Percentiles rank a stretch among this genome's conserved stretches.
Evolutionary conservation across 2,797 vertebrate species (phyloP).

Genomic region (Schizothorax lantsangensis): DNA sequence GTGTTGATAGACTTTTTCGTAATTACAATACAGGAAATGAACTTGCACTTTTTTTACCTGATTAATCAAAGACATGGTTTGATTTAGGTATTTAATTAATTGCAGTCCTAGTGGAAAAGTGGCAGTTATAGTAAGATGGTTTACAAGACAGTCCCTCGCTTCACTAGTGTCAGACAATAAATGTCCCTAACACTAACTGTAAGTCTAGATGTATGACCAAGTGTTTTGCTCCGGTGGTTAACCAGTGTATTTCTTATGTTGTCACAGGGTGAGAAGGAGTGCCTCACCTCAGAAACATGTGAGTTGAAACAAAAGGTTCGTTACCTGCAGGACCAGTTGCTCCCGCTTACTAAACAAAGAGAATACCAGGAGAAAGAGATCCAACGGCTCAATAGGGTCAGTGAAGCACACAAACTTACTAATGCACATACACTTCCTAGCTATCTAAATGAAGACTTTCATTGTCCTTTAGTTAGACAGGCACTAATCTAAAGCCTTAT

Average conservation of each 20-base stretch:
- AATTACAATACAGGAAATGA: neutral
- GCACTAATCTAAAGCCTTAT: neutral
- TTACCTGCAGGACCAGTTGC: conserved; percentile 93
- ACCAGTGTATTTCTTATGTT: conserved; percentile 33
- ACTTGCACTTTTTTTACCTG: neutral
- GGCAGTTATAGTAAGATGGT: neutral
- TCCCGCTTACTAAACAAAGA: conserved; percentile 89
- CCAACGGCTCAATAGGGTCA: conserved; percentile 93
- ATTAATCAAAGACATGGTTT: neutral
- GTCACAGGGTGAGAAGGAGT: conserved; percentile 90
- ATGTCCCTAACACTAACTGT: neutral
- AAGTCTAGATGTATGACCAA: neutral
- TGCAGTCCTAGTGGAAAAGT: neutral
- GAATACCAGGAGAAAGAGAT: conserved; percentile 99
- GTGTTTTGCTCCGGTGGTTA: neutral
- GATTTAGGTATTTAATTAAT: neutral
- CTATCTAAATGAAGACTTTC: neutral
- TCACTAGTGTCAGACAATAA: neutral
- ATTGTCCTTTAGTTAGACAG: neutral
- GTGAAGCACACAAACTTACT: conserved; percentile 2
- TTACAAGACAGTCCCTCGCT: neutral
- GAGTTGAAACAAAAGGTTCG: conserved; percentile 93
- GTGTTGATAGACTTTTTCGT: neutral
- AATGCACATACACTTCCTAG: neutral
- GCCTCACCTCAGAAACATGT: conserved; percentile 85